These are phyloP conservation scores for Vollenhovia emeryi DNA, from an alignment of 1,140 invertebrate genomes.

Conservation along the genomic window DNA sequence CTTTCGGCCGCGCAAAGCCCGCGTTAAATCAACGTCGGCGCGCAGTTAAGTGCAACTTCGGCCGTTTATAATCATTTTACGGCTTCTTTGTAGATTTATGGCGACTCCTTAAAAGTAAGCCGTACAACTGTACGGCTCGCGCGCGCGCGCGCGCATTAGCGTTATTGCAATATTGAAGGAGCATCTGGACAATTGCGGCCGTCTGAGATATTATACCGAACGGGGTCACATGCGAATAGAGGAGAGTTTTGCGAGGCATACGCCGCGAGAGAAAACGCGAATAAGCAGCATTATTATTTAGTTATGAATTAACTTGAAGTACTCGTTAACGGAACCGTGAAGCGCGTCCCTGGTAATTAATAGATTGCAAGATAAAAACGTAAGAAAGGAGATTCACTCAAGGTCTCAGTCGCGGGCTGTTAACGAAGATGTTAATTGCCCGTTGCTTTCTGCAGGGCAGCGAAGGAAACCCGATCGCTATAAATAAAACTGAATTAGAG, in stretches of 20 bases:
- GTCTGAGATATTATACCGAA: neutral
- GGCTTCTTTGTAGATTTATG: conserved; percentile 69
- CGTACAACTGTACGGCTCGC: conserved; percentile 32
- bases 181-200: conserved; percentile 16
- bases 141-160: conserved; percentile 47
- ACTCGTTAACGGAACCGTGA: neutral
- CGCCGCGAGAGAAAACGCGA: neutral
- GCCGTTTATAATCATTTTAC: conserved; percentile 75
- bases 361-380: neutral
- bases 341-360: neutral
- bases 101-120: conserved; percentile 61
- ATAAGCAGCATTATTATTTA: conserved; percentile 2
- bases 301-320: neutral
- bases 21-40: conserved; percentile 73
- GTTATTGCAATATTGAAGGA: conserved; percentile 68
- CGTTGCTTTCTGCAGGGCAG: neutral
- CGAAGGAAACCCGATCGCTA: neutral
- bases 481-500: conserved; percentile 32
- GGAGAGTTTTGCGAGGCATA: neutral
- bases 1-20: conserved; percentile 65
- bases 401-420: conserved; percentile 1
- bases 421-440: conserved; percentile 30
- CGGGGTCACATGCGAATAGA: neutral
- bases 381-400: neutral
- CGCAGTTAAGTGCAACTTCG: conserved; percentile 70